phyloP scores from a whole-genome alignment of 2,113 vertebrate species.

The Bettongia penicillata region DNA sequence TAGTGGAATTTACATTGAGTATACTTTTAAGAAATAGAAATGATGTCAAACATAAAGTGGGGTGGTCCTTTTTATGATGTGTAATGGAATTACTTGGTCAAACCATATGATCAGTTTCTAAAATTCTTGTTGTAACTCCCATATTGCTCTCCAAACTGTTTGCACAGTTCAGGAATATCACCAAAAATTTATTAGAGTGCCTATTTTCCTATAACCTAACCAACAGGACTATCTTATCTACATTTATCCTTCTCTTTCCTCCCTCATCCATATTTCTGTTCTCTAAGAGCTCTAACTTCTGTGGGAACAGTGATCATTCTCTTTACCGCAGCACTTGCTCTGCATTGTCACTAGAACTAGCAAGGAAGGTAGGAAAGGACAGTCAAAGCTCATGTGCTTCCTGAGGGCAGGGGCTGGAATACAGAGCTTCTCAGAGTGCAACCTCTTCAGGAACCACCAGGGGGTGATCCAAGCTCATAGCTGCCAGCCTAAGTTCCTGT shows the following conservation, averaged over 20 bases:
- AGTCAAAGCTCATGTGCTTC: background rate
- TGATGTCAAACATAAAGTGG: background rate
- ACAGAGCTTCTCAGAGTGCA: background rate
- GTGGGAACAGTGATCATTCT: background rate
- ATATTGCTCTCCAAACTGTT: background rate
- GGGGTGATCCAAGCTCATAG: background rate
- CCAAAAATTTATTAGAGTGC: background rate
- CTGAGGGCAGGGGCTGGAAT: background rate
- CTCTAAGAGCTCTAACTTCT: background rate
- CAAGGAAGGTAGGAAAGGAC: background rate
- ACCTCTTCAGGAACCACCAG: background rate
- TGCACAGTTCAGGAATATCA: background rate
- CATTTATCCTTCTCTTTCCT: background rate
- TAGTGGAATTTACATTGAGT: background rate
- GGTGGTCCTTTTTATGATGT: background rate
- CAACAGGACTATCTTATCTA: background rate
- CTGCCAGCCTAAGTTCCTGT: background rate
- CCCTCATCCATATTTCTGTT: background rate
- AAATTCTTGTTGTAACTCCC: background rate
- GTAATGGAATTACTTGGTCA: background rate
- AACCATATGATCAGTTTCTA: background rate
- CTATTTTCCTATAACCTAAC: background rate
- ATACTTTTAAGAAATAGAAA: background rate
- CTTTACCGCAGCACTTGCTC: background rate
- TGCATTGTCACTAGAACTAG: background rate